A percentile compares a stretch with the other conserved stretches of the same genome.
Conservation (phyloP, 2,113 vertebrate genomes). For the Tragelaphus imberbis region DNA sequence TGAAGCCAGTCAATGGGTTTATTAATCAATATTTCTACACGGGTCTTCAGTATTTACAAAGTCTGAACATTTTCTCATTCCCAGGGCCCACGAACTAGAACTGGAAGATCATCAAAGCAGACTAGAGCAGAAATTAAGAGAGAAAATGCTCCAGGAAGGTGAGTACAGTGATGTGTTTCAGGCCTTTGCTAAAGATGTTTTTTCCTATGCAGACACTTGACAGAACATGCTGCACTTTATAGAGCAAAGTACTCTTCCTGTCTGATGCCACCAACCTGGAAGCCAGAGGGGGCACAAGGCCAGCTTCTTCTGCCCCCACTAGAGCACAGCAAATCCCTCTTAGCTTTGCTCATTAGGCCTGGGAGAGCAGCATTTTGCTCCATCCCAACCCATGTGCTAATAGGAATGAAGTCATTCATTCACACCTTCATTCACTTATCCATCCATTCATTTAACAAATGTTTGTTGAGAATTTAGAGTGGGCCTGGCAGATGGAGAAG, state of each 20-base stretch:
- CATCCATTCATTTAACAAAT: background rate
- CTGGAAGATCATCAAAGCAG: slow-evolving; percentile 92
- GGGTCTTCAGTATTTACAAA: background rate
- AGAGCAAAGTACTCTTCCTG: background rate
- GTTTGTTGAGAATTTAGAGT: background rate
- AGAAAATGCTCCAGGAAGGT: slow-evolving; percentile 88
- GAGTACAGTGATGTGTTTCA: slow-evolving; percentile 33
- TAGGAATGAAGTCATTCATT: background rate
- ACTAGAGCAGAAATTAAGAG: slow-evolving; percentile 86
- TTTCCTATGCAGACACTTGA: background rate
- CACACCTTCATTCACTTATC: background rate
- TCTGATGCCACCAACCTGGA: background rate
- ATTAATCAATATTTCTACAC: background rate
- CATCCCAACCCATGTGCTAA: background rate
- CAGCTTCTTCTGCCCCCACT: background rate
- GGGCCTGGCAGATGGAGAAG: background rate
- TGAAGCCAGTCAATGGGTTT: too few relatives aligned
- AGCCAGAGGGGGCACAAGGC: fast-evolving
- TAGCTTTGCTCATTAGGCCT: background rate
- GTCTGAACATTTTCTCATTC: slow-evolving; percentile 34
- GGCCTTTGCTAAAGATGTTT: background rate
- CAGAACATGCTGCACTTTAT: background rate
- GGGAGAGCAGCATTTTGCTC: background rate
- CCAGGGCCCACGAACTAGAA: slow-evolving; percentile 92
- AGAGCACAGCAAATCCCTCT: background rate